These are phyloP conservation scores for Falco punctatus DNA, from an alignment of 2,113 vertebrate genomes.

Conservation along the genomic window DNA sequence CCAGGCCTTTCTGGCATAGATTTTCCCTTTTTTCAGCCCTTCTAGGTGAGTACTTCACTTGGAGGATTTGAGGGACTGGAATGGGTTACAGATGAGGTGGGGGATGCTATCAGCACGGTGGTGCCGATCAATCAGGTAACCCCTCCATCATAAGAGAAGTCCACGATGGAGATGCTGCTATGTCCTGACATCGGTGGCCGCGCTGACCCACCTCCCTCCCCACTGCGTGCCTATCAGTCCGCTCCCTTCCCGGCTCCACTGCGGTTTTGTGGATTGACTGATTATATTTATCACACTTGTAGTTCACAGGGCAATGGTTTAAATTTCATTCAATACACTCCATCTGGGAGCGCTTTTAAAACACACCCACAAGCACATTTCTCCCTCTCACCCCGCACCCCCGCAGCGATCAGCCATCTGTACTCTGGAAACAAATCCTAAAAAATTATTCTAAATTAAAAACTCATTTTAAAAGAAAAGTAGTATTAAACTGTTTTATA, in stretches of 20 bases:
- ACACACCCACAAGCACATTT: conserved; percentile 69
- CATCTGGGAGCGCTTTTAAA: conserved; percentile 73
- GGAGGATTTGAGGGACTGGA: background rate
- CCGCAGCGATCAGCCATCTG: conserved; percentile 69
- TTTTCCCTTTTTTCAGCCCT: background rate
- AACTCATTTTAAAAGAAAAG: conserved; percentile 80
- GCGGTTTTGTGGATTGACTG: conserved; percentile 47
- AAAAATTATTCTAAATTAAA: conserved; percentile 79
- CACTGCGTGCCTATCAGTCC: background rate
- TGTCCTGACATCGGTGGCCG: fast-evolving
- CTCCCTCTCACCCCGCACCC: conserved; percentile 62
- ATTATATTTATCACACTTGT: conserved; percentile 64
- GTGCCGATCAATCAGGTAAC: background rate
- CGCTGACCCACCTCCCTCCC: background rate
- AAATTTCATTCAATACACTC: conserved; percentile 77
- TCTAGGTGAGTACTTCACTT: background rate
- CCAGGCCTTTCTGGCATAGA: background rate
- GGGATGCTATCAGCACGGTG: background rate
- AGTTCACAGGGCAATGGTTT: conserved; percentile 71
- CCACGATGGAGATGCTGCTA: background rate
- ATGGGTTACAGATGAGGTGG: background rate
- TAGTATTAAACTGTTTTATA: conserved; percentile 77
- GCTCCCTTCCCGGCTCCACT: background rate
- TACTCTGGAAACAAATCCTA: conserved; percentile 72
- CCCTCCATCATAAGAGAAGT: background rate